Evolutionary conservation across 2,113 vertebrate species (phyloP).

Genomic region (Cynocephalus volans): DNA sequence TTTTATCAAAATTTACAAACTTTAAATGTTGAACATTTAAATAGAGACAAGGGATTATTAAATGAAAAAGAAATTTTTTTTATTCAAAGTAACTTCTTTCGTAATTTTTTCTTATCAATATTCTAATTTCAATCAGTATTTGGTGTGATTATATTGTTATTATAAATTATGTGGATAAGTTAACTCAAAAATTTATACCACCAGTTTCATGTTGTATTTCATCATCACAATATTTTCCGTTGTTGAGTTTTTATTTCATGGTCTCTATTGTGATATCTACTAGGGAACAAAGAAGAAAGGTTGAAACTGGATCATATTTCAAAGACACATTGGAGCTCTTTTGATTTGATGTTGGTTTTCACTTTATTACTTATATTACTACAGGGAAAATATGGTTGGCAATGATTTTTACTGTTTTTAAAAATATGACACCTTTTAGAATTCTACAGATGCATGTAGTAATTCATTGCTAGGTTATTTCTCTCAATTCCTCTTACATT

Average conservation of each 20-base stretch:
- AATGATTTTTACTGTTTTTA: neutral
- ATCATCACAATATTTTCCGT: neutral
- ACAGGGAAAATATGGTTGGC: neutral
- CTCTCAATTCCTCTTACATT: neutral
- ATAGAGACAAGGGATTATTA: neutral
- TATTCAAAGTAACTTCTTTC: neutral
- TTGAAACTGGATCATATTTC: neutral
- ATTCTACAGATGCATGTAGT: neutral
- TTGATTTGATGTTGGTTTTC: neutral
- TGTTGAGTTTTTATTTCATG: neutral
- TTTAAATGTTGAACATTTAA: slow-evolving; percentile 15
- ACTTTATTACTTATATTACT: neutral
- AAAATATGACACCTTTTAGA: neutral
- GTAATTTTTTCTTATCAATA: neutral
- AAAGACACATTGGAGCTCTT: neutral
- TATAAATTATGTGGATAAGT: neutral
- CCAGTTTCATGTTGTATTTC: neutral
- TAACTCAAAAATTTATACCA: neutral
- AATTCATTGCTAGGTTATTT: neutral
- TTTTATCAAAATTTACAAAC: neutral
- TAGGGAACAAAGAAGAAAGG: slow-evolving; percentile 18
- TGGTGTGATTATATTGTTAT: neutral
- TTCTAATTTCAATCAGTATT: neutral
- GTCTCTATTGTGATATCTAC: neutral
- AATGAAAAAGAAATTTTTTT: slow-evolving; percentile 16